phyloP scores from a whole-genome alignment of 2,888 invertebrate genomes.

The Meteorus cinctellus region DNA sequence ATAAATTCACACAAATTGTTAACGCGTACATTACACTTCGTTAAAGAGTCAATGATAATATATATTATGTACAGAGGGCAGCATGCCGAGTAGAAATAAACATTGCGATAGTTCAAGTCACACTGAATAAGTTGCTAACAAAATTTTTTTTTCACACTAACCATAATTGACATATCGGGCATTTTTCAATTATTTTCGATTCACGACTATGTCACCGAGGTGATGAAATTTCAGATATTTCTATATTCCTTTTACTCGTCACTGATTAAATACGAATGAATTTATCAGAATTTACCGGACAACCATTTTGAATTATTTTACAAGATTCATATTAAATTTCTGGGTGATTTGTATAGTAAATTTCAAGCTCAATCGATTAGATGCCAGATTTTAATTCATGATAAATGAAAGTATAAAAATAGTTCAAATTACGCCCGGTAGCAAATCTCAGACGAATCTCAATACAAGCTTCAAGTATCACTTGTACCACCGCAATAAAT shows the following conservation, averaged over 20 bases:
- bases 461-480: conserved; percentile 4
- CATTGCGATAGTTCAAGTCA: conserved; percentile 60
- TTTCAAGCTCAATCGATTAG: background rate
- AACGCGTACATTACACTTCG: conserved; percentile 70
- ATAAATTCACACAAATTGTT: conserved; percentile 65
- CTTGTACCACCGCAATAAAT: conserved; percentile 31
- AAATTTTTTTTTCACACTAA: conserved; percentile 23
- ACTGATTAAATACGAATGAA: background rate
- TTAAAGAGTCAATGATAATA: conserved; percentile 63
- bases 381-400: background rate
- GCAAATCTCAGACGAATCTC: background rate
- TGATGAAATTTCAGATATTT: background rate
- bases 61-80: conserved; percentile 70
- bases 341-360: background rate
- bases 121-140: conserved; percentile 24
- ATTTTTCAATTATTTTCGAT: conserved; percentile 11
- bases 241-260: background rate
- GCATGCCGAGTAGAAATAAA: conserved; percentile 61
- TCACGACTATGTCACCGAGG: background rate
- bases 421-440: background rate
- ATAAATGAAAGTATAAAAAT: conserved; percentile 3
- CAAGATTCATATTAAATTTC: background rate
- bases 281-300: background rate
- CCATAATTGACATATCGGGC: conserved; percentile 20
- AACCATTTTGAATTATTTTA: conserved; percentile 1